Base-by-base conservation (phyloP, 1,140 invertebrate species). In the Limonius californicus region DNA sequence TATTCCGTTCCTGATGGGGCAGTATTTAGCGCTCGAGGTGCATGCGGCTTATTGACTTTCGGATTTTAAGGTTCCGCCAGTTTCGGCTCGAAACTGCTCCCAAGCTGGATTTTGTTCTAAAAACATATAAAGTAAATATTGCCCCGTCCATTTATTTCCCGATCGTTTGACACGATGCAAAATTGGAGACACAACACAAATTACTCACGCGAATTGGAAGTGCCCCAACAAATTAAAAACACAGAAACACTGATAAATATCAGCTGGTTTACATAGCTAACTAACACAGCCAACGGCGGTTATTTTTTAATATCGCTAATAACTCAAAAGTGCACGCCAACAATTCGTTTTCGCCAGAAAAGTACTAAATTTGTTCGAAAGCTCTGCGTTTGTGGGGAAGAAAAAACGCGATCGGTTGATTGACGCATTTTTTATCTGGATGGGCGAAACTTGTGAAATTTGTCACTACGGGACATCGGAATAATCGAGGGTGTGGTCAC, bases 1-100 rank as follows among this genome's bases (percentile, higher is more conserved):
- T 69, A 69, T 69, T 65, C 66, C 56, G 54, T 53, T 69, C 59
- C 65, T 69, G 68, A 69, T 67, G 65, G 68, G 57, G 61, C 63
- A 50, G 61, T 64, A 65, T 66, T 64, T 50, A 39, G 35, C 8
- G n/a, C 35, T 12, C 8, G n/a, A 39, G 35, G n/a, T 39, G 35
- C 23, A 27, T 27, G 23, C 23, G 23, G 23, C 23, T 27, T 27
- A 27, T 27, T 27, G 23, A 27, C 23, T 27, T 9, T 27, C 9
- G 9, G 23, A 27, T 27, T 27, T 27, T 27, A 27, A 9, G 23
- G 9, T 27, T 27, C 23, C 3, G 23, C 9, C 9, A n/a, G n/a
- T n/a, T n/a, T n/a, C n/a, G n/a, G n/a, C n/a, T n/a, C n/a, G n/a
- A n/a, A n/a, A n/a, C n/a, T n/a, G n/a, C n/a, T n/a, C n/a, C n/a